Evolutionary conservation across 2,797 vertebrate species (phyloP), one percentile per base, ranked within the genome.

Genomic region (Chelonia mydas): DNA sequence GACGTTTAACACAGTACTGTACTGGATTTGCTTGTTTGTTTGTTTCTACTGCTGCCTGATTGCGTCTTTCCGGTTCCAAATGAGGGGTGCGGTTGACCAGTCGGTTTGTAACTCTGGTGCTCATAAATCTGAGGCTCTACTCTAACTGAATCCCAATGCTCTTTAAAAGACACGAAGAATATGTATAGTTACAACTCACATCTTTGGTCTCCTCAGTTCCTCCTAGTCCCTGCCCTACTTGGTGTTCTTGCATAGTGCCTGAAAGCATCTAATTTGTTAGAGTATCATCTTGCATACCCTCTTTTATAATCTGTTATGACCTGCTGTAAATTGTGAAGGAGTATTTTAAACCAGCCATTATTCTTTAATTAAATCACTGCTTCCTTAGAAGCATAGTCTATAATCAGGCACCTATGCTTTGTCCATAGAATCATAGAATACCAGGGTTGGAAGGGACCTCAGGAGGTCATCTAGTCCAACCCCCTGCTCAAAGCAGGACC

Each of bases 201-300:
- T 25, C 25, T 92, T 92, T 41, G 90, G 89, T 68, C 80, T 90
- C 28, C 95, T 93, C 89, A 47, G 5, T 93, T 25, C 37, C 68
- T 72, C 21, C 19, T 41, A 72, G 37, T 72, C 94, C 76, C 50
- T 2, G 8, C 86, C 54, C 77, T 91, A n/a, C 41, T 85, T 80
- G 4, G 53, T 96, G 82, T 37, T 74, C 96, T 96, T 91, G 45
- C 91, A 90, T 91, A 3, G 3, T 68, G 80, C 92, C 83, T 95
- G 87, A 88, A 81, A 86, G 28, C 15, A 54, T 0, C 11, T 45
- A 45, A 25, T 23, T 76, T 76, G 37, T 41, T 47, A 45, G 23
- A 1, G 49, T 87, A 83, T 85, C 11, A 61, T 33, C n/a, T 88
- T 92, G 79, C 80, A 59, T 94, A 50, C 5, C 54, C n/a, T 3